Evolutionary conservation across 2,797 vertebrate species (phyloP).

Genomic region (Ceyx erithaca): DNA sequence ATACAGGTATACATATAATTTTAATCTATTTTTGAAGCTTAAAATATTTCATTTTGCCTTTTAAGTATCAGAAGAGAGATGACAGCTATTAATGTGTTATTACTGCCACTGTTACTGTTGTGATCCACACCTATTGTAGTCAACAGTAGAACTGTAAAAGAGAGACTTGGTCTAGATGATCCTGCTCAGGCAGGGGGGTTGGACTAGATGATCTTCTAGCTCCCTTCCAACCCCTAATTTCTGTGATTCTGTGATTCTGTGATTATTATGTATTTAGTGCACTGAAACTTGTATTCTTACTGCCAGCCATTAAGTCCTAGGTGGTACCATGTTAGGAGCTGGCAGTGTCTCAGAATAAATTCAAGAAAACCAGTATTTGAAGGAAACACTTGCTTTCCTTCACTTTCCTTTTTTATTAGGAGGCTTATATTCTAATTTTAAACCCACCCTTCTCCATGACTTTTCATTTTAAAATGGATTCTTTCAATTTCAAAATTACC

Average conservation of each 20-base stretch:
- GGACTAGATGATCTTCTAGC: too few species aligned
- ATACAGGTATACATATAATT: background rate
- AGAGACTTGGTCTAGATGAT: too few species aligned
- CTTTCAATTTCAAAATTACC: constrained; percentile 57
- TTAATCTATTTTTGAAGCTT: background rate
- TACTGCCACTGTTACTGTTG: background rate
- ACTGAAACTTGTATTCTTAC: background rate
- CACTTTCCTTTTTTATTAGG: background rate
- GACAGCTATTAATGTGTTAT: background rate
- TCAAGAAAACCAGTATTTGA: background rate
- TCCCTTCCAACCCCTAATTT: too few species aligned
- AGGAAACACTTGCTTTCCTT: background rate
- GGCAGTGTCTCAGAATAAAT: background rate
- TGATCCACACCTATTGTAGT: background rate
- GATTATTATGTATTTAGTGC: background rate
- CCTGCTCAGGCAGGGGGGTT: too few species aligned
- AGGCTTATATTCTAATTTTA: background rate
- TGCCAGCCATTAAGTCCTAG: background rate
- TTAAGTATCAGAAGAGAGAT: background rate
- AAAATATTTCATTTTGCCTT: background rate
- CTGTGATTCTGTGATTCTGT: too few species aligned
- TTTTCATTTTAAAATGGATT: constrained; percentile 37
- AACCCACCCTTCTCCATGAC: background rate
- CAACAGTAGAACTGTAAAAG: background rate
- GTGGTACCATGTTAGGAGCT: background rate